Evolutionary conservation across 2,113 vertebrate species (phyloP), one percentile per base, ranked within the genome.

Genomic region (Hyaena hyaena): DNA sequence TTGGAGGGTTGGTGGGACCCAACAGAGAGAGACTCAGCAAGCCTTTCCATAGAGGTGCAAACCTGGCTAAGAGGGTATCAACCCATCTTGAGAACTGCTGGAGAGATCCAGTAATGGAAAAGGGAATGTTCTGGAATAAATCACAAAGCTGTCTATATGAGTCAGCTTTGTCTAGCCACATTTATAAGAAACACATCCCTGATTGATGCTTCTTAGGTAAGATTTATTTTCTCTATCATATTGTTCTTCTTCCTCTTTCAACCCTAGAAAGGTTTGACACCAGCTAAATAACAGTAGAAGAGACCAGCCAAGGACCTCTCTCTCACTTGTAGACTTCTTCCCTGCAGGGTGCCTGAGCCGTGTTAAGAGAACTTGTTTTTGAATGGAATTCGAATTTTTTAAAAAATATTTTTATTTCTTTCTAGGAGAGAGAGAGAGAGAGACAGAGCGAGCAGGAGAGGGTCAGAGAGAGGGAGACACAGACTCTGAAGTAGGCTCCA

Each of bases 1-100:
- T 0, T 7, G 6, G 11, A 12, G 9, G 2, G 2, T 35, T 43
- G 35, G 2, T n/a, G 23, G 19, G n/a, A 88, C 7, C 10, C 4
- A 16, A 21, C 1, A 83, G 12, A 83, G n/a, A 71, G 2, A 63
- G 50, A 55, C 15, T 90, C 23, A 26, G 33, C 0, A 7, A 17
- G 4, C 45, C 35, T 45, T 16, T 69, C 1, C 15, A 24, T 77
- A 28, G 33, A 24, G 19, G 33, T 86, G 2, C 35, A 76, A 26
- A 74, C 26, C 2, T 45, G 48, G 6, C 28, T 2, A 35, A 55
- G 31, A 10, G 33, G 1, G 14, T 68, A 39, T 39, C 16, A 26
- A n/a, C 4, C 7, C 28, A 63, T 35, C 77, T 53, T 77, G 12
- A 86, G 50, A 82, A 53, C 8, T 88, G 23, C n/a, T 69, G 43